Base-by-base conservation (phyloP, 2,888 invertebrate species). In the Ochropleura plecta region DNA sequence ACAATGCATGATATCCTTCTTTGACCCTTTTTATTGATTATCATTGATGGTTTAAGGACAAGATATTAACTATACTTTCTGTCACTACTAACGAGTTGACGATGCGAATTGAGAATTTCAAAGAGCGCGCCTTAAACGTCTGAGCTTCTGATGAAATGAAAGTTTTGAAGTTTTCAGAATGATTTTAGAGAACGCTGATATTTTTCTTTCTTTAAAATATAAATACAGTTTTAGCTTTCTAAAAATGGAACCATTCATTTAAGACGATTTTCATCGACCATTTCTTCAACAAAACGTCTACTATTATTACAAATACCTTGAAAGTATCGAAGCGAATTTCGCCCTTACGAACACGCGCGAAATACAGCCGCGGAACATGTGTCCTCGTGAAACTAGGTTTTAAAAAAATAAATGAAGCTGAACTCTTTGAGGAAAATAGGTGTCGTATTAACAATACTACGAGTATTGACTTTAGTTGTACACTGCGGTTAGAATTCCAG, bases 401-500 rank as follows among this genome's bases (percentile, higher is more conserved):
- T 1, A 6, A 14, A 8, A 42, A 73, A 20, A 46, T 2, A 40
- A 60, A 65, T 59, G 12, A n/a, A n/a, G 30, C 48, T 60, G 30
- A 59, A 53, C n/a, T 60, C 0, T 10, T 40, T 55, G 7, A 73
- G 83, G 79, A 81, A 83, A 83, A 83, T 71, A 42, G 20, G 0
- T 12, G 0, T 20, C 16, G 42, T 65, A 53, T 68, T 69, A 53
- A 66, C 62, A 78, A n/a, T 48, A 57, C 20, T 57, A 59, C 59
- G 59, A 59, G 16, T 55, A 71, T 49, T 18, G 51, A 60, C 9
- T n/a, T 63, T 30, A 55, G 14, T 69, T 53, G 20, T 48, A 59
- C 18, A 51, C 40, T 73, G 84, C 59, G 82, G 84, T 84, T 68
- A 10, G 44, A 64, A 65, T 82, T 82, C 81, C 68, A 73, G 72